Conservation (phyloP, 2,888 invertebrate genomes). For the Drosophila anomelani region DNA sequence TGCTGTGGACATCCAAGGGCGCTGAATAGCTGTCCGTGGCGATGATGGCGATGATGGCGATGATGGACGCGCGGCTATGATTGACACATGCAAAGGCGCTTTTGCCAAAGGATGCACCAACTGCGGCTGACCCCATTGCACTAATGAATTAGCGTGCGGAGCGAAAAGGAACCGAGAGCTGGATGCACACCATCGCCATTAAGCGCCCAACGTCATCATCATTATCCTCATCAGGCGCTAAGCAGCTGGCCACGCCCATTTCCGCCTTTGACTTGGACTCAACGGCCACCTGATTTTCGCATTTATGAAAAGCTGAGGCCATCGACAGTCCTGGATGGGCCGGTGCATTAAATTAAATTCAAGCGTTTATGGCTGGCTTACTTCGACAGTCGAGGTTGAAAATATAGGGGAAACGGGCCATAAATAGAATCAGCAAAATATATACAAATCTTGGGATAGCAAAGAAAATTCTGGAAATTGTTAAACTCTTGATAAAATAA, state of each 20-base stretch:
- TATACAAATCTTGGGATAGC: no score
- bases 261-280: slow-evolving; percentile 18
- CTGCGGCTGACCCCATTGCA: slow-evolving; percentile 46
- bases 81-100: slow-evolving; percentile 48
- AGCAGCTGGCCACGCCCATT: slow-evolving; percentile 22
- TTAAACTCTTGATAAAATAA: not conserved
- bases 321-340: not conserved
- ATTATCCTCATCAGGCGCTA: slow-evolving; percentile 6
- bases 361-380: slow-evolving; percentile 29
- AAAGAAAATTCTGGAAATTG: not conserved
- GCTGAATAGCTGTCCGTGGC: slow-evolving; percentile 19
- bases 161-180: slow-evolving; percentile 7
- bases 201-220: slow-evolving; percentile 10
- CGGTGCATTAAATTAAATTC: slow-evolving; percentile 57
- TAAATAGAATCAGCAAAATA: not conserved
- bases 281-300: slow-evolving; percentile 16
- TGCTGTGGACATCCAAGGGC: not conserved
- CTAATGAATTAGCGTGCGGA: slow-evolving; percentile 47
- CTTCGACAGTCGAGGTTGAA: not conserved
- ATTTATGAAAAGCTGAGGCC: not conserved
- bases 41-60: slow-evolving; percentile 21
- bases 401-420: not conserved
- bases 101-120: slow-evolving; percentile 30
- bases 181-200: slow-evolving; percentile 27
- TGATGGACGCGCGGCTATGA: slow-evolving; percentile 40